These are phyloP conservation scores for Patella ulyssiponensis DNA, from an alignment of 2,888 invertebrate species.

Conservation along the genomic window DNA sequence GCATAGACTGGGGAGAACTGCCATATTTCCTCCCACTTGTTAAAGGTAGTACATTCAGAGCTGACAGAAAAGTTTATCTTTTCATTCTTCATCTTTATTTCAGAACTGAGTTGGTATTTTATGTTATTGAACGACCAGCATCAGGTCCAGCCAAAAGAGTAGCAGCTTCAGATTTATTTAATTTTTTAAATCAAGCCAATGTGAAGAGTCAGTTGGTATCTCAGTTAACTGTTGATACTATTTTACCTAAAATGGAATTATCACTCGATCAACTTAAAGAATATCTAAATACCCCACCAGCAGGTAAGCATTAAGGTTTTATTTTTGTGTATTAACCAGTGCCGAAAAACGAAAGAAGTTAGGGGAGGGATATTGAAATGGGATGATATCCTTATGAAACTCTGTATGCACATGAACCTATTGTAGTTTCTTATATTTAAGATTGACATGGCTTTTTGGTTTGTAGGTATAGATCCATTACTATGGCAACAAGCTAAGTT, in stretches of 20 bases:
- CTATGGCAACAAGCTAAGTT: constrained; percentile 96
- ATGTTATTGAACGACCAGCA: constrained; percentile 81
- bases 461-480: constrained; percentile 87
- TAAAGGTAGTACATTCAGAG: too few relatives aligned
- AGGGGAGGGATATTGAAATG: too few relatives aligned
- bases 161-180: constrained; percentile 70
- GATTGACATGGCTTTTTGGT: background rate
- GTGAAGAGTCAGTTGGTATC: constrained; percentile 81
- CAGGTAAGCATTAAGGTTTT: constrained; percentile 54
- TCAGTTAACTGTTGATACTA: constrained; percentile 80
- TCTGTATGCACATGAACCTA: too few relatives aligned
- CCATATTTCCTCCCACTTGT: too few relatives aligned
- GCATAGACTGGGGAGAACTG: too few relatives aligned
- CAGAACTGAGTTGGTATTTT: constrained; percentile 82
- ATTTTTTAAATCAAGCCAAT: constrained; percentile 77
- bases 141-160: constrained; percentile 73
- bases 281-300: constrained; percentile 91
- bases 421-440: too few relatives aligned
- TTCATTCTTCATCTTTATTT: constrained; percentile 17
- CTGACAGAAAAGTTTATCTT: too few relatives aligned
- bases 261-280: constrained; percentile 79
- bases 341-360: too few relatives aligned
- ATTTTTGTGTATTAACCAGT: too few relatives aligned
- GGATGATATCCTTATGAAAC: too few relatives aligned
- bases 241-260: constrained; percentile 82